Conservation (phyloP, 2,113 vertebrate species). For the Sitta europaea region DNA sequence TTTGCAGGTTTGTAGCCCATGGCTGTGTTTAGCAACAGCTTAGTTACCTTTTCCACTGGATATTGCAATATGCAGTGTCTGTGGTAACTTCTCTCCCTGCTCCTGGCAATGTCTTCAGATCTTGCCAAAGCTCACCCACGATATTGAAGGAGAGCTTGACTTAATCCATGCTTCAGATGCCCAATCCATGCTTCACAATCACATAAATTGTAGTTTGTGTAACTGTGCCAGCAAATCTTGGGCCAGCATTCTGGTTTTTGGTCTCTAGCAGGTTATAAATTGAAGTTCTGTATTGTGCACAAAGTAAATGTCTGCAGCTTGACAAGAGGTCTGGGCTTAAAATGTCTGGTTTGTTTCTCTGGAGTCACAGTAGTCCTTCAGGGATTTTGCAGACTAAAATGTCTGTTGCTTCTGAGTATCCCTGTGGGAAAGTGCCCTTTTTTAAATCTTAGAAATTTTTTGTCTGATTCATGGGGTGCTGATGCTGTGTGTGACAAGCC, state of each 20-base stretch:
- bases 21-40: not conserved
- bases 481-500: not conserved
- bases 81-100: not conserved
- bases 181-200: slow-evolving; percentile 47
- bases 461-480: not conserved
- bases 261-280: slow-evolving; percentile 77
- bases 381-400: not conserved
- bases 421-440: not conserved
- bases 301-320: not conserved
- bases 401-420: not conserved
- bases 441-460: not conserved
- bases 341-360: not conserved
- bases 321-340: not conserved
- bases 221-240: slow-evolving; percentile 65
- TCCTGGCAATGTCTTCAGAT: not conserved
- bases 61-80: accelerated
- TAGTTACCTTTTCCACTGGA: not conserved
- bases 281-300: slow-evolving; percentile 66
- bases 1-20: not conserved
- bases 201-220: slow-evolving; percentile 78
- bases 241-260: slow-evolving; percentile 66
- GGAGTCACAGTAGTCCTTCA: not conserved
- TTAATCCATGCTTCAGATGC: not conserved
- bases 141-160: not conserved
- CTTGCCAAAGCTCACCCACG: not conserved